These are phyloP conservation scores for Tetrapedia diversipes DNA, from an alignment of 2,888 invertebrate species.

Conservation along the genomic window DNA sequence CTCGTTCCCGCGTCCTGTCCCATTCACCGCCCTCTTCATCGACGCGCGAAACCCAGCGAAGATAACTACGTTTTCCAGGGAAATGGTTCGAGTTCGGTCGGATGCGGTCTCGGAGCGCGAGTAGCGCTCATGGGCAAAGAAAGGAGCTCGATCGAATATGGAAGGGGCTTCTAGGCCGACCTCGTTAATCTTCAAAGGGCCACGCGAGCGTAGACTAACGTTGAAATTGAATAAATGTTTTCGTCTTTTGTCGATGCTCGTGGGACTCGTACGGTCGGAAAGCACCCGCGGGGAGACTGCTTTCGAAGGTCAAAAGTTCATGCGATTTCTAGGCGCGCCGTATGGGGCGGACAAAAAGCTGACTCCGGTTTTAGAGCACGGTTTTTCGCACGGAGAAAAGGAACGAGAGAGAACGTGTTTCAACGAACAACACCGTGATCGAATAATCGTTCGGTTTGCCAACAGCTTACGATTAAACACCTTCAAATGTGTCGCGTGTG, in stretches of 20 bases:
- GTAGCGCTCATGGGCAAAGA: conserved; percentile 18
- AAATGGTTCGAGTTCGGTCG: conserved; percentile 64
- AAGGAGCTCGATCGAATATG: conserved; percentile 43
- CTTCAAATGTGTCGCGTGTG: conserved; percentile 5
- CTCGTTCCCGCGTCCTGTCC: neutral
- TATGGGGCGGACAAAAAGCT: neutral
- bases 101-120: conserved; percentile 44
- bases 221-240: conserved; percentile 65
- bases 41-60: conserved; percentile 45
- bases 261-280: neutral
- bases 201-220: conserved; percentile 51
- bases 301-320: conserved; percentile 9
- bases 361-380: neutral
- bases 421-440: neutral
- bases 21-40: conserved; percentile 33
- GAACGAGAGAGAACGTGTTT: neutral
- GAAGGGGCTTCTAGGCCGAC: conserved; percentile 26
- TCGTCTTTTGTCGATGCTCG: conserved; percentile 45
- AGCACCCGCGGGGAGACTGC: neutral
- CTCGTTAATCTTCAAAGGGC: conserved; percentile 72
- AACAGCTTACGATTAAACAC: too few relatives aligned
- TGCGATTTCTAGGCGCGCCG: neutral
- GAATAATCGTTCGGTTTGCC: neutral
- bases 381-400: neutral
- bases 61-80: conserved; percentile 71